phyloP scores from a whole-genome alignment of 1,140 invertebrate species.

The Calephelis nemesis region DNA sequence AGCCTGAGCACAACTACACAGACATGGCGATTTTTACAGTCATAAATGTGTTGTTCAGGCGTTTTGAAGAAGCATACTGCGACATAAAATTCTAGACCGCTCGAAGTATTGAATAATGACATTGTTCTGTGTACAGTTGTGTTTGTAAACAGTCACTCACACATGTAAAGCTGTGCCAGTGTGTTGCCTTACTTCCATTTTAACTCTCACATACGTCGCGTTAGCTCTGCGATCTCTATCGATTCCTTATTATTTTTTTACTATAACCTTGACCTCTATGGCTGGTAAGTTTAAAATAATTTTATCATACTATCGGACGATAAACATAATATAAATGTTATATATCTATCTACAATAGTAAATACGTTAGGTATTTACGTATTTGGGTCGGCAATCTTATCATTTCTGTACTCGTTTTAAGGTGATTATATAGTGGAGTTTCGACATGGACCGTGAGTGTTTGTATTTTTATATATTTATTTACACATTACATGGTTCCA shows the following conservation, averaged over 20 bases:
- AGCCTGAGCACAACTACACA: no score
- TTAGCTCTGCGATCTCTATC: conserved; percentile 64
- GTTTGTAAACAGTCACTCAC: conserved; percentile 61
- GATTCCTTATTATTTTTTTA: conserved; percentile 67
- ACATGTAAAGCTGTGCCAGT: conserved; percentile 28
- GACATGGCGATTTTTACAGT: no score
- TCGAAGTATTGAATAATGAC: conserved; percentile 65
- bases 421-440: conserved; percentile 26
- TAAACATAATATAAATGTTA: not conserved
- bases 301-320: not conserved
- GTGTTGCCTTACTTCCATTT: conserved; percentile 43
- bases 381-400: conserved; percentile 48
- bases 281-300: conserved; percentile 57
- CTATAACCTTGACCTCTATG: conserved; percentile 69
- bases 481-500: not conserved
- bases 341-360: not conserved
- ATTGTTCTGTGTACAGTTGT: conserved; percentile 60
- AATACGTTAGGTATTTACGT: conserved; percentile 4
- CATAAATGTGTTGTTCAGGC: not conserved
- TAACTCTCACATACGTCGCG: conserved; percentile 59
- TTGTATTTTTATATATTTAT: conserved; percentile 33
- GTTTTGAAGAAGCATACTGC: conserved; percentile 28
- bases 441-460: conserved; percentile 56
- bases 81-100: conserved; percentile 54
- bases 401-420: conserved; percentile 28